These are phyloP conservation scores for Cosmopolites sordidus DNA, from an alignment of 2,888 invertebrate genomes.

Conservation along the genomic window DNA sequence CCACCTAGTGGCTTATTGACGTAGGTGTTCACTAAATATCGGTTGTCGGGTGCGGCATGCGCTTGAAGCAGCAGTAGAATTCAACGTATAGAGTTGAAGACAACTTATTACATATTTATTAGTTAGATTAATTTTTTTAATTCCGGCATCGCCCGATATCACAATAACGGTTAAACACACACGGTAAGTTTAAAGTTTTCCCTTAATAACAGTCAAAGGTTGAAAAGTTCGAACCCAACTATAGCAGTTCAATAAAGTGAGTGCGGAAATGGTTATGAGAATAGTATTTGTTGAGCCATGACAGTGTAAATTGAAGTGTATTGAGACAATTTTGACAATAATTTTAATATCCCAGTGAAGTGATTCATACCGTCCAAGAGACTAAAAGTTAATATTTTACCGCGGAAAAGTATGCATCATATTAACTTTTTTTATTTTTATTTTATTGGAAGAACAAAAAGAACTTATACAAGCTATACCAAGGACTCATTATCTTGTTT, in stretches of 20 bases:
- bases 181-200: conserved; percentile 41
- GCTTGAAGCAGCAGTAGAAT: conserved; percentile 29
- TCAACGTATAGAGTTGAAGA: conserved; percentile 32
- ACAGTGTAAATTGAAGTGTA: conserved; percentile 48
- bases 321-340: conserved; percentile 35
- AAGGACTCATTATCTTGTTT: background rate
- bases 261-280: conserved; percentile 37
- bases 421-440: background rate
- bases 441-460: background rate
- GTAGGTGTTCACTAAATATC: conserved; percentile 20
- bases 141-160: conserved; percentile 37
- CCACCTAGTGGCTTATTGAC: conserved; percentile 21
- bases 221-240: background rate
- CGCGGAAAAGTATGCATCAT: no score
- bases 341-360: conserved; percentile 31
- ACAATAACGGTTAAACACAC: conserved; percentile 35
- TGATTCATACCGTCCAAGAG: conserved; percentile 22
- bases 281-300: conserved; percentile 42
- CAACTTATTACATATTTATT: conserved; percentile 23
- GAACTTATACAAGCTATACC: background rate
- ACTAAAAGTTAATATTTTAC: no score
- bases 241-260: conserved; percentile 18
- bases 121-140: conserved; percentile 33
- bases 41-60: conserved; percentile 34
- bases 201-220: conserved; percentile 10